Percentiles rank a stretch among this genome's conserved stretches.
phyloP scores from a whole-genome alignment of 2,888 invertebrate species.

The Oligia strigilis region DNA sequence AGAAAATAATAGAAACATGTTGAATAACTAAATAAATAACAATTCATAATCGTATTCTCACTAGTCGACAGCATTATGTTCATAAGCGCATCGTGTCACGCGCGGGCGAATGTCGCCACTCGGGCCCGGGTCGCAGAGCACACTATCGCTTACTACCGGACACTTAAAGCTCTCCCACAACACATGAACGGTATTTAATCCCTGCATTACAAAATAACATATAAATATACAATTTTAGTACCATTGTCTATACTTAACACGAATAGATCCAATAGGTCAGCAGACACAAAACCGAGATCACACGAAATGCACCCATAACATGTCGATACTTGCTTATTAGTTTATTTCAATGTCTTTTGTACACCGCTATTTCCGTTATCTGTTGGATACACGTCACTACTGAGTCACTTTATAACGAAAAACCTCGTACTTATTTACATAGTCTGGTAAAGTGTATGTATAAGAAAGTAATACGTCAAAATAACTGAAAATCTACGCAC shows the following conservation, averaged over 20 bases:
- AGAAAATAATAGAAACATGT: constrained; percentile 63
- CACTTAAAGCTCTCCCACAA: constrained; percentile 76
- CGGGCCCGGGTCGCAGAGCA: constrained; percentile 32
- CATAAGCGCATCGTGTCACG: constrained; percentile 68
- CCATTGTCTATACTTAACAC: constrained; percentile 67
- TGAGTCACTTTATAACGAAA: constrained; percentile 33
- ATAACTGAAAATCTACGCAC: constrained; percentile 40
- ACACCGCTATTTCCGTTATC: constrained; percentile 48
- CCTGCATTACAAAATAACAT: constrained; percentile 74
- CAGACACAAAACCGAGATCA: constrained; percentile 64
- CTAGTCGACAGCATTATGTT: constrained; percentile 66
- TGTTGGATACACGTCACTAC: constrained; percentile 49
- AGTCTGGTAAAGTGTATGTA: constrained; percentile 43
- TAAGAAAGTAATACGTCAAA: constrained; percentile 55
- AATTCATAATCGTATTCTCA: constrained; percentile 67
- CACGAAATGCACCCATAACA: constrained; percentile 64
- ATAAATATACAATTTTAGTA: constrained; percentile 69
- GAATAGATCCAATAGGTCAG: constrained; percentile 55
- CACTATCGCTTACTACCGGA: constrained; percentile 49
- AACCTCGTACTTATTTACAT: constrained; percentile 44
- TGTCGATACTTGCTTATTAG: constrained; percentile 55
- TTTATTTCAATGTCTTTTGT: constrained; percentile 51
- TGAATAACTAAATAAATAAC: constrained; percentile 73
- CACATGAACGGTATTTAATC: constrained; percentile 69
- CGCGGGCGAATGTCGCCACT: constrained; percentile 1